These are phyloP conservation scores for Dyspetes luteomarginatus DNA, from an alignment of 2,888 invertebrate genomes.

Conservation along the genomic window DNA sequence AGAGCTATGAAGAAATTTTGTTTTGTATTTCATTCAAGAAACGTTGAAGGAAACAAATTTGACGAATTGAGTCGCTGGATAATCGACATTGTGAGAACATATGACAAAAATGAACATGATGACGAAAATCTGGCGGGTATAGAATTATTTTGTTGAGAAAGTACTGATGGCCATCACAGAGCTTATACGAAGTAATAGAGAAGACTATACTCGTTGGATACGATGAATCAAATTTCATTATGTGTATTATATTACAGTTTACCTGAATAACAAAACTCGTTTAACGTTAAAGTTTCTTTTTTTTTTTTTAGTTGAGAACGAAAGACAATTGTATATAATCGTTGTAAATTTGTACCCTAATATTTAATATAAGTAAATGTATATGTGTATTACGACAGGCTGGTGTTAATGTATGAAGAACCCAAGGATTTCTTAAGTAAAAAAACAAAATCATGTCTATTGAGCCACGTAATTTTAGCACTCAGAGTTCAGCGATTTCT, in stretches of 20 bases:
- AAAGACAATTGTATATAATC: constrained; percentile 74
- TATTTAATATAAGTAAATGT: constrained; percentile 72
- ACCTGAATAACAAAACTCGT: constrained; percentile 46
- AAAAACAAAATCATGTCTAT: too few species aligned
- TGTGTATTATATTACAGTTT: constrained; percentile 56
- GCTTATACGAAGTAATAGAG: too few species aligned
- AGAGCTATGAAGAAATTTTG: too few species aligned
- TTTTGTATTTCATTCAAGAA: not conserved
- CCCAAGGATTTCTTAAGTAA: not conserved
- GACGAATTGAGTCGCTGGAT: too few species aligned
- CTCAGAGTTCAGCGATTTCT: too few species aligned
- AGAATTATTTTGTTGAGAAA: too few species aligned
- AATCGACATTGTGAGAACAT: too few species aligned
- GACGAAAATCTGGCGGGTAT: too few species aligned
- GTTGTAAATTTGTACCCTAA: constrained; percentile 80
- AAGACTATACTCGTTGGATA: not conserved
- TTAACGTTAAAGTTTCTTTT: constrained; percentile 37
- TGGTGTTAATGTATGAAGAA: too few species aligned
- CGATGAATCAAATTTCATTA: constrained; percentile 24
- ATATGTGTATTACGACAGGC: constrained; percentile 31
- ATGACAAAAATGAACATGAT: not conserved
- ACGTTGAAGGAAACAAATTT: not conserved
- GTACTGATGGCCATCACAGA: too few species aligned
- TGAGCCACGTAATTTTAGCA: too few species aligned
- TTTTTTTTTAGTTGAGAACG: constrained; percentile 26